A percentile compares a stretch with the other conserved stretches of the same genome.
Conservation (phyloP, 2,797 vertebrate species). For the Dromococcyx pavoninus region DNA sequence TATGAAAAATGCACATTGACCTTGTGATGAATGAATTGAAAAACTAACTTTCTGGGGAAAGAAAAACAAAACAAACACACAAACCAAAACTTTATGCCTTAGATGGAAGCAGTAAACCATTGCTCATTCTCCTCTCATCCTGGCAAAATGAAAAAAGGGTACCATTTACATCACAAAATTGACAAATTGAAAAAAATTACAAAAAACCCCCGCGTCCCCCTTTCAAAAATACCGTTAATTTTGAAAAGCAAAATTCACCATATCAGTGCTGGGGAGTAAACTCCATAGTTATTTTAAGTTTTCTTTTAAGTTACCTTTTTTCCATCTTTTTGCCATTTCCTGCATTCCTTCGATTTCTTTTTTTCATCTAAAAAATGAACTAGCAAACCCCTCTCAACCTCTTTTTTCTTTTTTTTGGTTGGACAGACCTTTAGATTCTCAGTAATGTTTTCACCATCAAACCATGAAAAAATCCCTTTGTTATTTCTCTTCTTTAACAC, state of each 20-base stretch:
- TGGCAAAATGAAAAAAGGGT: slow-evolving; percentile 4
- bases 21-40: neutral
- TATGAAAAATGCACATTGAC: slow-evolving; percentile 55
- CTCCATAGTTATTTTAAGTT: slow-evolving; percentile 69
- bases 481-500: slow-evolving; percentile 88
- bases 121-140: slow-evolving; percentile 20
- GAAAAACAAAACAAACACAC: neutral
- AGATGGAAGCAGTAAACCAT: slow-evolving; percentile 7
- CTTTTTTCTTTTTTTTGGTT: neutral
- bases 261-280: slow-evolving; percentile 70
- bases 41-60: neutral
- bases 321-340: slow-evolving; percentile 76
- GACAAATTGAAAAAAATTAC: slow-evolving; percentile 11
- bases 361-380: slow-evolving; percentile 46
- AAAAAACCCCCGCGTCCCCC: slow-evolving; percentile 60
- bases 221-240: slow-evolving; percentile 6
- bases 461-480: slow-evolving; percentile 85
- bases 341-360: slow-evolving; percentile 73
- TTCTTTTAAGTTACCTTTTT: slow-evolving; percentile 69
- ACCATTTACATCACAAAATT: neutral
- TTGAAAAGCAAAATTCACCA: slow-evolving; percentile 37
- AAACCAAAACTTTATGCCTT: neutral
- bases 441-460: slow-evolving; percentile 79
- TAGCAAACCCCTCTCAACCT: neutral
- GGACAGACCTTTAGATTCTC: slow-evolving; percentile 56